Evolutionary conservation across 2,113 vertebrate genomes (phyloP), one percentile per base, ranked within the genome.

Genomic region (Nothobranchius kuhntae): DNA sequence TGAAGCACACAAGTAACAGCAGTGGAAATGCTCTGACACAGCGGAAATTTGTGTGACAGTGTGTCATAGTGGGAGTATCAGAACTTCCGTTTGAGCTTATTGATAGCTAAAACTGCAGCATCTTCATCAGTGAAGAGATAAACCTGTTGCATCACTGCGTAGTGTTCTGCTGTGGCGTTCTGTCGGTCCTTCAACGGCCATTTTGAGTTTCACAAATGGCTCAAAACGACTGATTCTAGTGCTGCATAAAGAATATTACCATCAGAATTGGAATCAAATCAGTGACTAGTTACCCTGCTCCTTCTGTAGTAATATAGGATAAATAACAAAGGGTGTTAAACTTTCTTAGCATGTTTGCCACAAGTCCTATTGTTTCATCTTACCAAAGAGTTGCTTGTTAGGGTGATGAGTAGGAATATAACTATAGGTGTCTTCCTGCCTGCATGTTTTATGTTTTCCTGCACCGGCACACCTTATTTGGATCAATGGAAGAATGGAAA

Each of bases 31-130:
- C 56, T 79, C 64, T 55, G 11, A 24, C 50, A 24, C 47, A 60
- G 61, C 35, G 54, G 79, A 83, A 89, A 81, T 68, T 12, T 74
- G 53, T 48, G 26, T 75, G 69, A 52, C 82, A 21, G 12, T 75
- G 65, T 73, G 57, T 67, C 73, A 64, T 46, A 45, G 36, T 80
- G 64, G 71, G 59, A 63, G 72, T 46, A 74, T 65, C 48, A 73
- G 24, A 64, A 62, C 75, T 86, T 89, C 83, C 60, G 54, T 72
- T 84, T 86, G 58, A 73, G 75, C 42, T 63, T 9, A 2, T 40
- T 53, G 42, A 66, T 76, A 86, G 79, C 69, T 59, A 62, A 36
- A 3, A 65, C 66, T 60, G 15, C 10, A 24, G 53, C 53, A 2
- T 11, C 7, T 7, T 56, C 40, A 30, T 30, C 21, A 67, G 56